Evolutionary conservation across 2,888 invertebrate genomes (phyloP).

Genomic region (Shargacucullia verbasci): DNA sequence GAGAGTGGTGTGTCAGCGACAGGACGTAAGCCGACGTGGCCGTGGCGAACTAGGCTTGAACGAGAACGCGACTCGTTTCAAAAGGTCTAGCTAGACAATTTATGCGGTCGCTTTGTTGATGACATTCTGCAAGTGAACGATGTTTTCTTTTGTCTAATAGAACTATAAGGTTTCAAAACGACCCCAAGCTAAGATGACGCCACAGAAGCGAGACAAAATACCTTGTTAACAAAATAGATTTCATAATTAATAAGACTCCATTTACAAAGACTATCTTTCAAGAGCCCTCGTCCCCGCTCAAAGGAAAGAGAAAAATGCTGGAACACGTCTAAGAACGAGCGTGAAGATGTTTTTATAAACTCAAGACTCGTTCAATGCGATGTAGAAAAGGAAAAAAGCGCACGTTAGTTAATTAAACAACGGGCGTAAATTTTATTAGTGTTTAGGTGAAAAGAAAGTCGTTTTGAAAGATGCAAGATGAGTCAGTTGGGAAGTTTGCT

Average conservation of each 20-base stretch:
- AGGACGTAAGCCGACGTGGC: slow-evolving; percentile 69
- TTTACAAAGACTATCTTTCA: slow-evolving; percentile 31
- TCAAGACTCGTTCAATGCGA: slow-evolving; percentile 26
- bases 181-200: slow-evolving; percentile 13
- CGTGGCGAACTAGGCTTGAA: slow-evolving; percentile 68
- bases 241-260: slow-evolving; percentile 36
- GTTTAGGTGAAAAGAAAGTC: slow-evolving; percentile 36
- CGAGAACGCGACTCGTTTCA: slow-evolving; percentile 62
- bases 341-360: slow-evolving; percentile 37
- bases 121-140: slow-evolving; percentile 59
- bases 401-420: slow-evolving; percentile 48
- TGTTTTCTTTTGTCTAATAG: slow-evolving; percentile 50
- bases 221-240: slow-evolving; percentile 24
- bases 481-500: slow-evolving; percentile 73
- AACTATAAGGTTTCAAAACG: slow-evolving; percentile 41
- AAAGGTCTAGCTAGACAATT: slow-evolving; percentile 68
- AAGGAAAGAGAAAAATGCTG: slow-evolving; percentile 25
- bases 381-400: slow-evolving; percentile 26
- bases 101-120: slow-evolving; percentile 65
- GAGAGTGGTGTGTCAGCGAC: slow-evolving; percentile 82
- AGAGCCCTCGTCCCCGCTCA: slow-evolving; percentile 13
- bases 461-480: slow-evolving; percentile 61
- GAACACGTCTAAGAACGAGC: slow-evolving; percentile 33
- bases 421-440: slow-evolving; percentile 37
- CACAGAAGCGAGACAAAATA: slow-evolving; percentile 9